A percentile compares a stretch with the other conserved stretches of the same genome.
Conservation (phyloP, 92 coral and sea anemone species). For the Porites evermanni region DNA sequence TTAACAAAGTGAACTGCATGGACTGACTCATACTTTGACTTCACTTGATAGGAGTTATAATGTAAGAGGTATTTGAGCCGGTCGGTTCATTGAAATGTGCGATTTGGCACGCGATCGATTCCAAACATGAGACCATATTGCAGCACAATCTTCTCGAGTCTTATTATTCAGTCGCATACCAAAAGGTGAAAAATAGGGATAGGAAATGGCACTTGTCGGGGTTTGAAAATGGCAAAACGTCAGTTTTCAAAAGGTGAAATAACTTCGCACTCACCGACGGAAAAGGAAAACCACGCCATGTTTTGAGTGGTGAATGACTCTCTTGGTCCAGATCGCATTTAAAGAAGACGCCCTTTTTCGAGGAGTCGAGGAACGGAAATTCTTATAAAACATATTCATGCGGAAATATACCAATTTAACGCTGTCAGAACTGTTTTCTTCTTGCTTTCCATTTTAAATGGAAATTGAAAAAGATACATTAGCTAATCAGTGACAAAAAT, state of each 20-base stretch:
- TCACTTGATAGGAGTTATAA: too few species aligned
- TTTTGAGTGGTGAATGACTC: neutral
- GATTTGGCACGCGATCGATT: neutral
- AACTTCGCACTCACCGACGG: neutral
- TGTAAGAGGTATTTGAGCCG: too few species aligned
- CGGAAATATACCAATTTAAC: too few species aligned
- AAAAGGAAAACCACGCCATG: neutral
- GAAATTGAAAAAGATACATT: too few species aligned
- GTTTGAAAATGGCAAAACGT: constrained; percentile 1
- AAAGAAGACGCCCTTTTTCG: neutral
- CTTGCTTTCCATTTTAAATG: too few species aligned
- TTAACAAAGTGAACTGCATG: too few species aligned
- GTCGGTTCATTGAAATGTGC: neutral
- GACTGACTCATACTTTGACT: too few species aligned
- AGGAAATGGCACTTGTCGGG: neutral
- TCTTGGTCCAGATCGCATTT: neutral
- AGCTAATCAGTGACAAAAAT: too few species aligned
- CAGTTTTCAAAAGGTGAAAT: neutral
- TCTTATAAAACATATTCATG: too few species aligned
- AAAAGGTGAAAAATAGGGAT: neutral
- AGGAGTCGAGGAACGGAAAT: too few species aligned
- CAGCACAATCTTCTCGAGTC: neutral
- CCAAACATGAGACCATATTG: neutral
- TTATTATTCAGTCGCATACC: neutral
- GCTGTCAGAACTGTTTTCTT: too few species aligned